Conservation (phyloP, 2,113 vertebrate species). For the Nothocercus nigrocapillus region DNA sequence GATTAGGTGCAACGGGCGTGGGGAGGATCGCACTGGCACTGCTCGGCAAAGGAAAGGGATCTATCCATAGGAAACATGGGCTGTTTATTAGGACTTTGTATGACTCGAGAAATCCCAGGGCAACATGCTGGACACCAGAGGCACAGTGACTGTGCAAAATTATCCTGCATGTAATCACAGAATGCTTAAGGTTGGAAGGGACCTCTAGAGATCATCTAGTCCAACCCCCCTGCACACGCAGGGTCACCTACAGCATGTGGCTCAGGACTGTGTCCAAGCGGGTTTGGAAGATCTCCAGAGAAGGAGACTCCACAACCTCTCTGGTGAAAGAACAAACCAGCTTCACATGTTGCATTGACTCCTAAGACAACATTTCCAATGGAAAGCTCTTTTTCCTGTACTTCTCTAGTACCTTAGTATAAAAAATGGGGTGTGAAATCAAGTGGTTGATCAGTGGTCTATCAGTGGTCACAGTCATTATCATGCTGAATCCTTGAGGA, state of each 20-base stretch:
- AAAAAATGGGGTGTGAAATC: constrained; percentile 25
- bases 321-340: neutral
- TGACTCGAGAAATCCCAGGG: constrained; percentile 12
- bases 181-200: too few species aligned
- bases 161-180: neutral
- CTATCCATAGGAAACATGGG: neutral
- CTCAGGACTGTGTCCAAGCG: too few species aligned
- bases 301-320: too few species aligned
- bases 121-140: neutral
- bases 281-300: too few species aligned
- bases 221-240: too few species aligned
- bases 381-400: neutral
- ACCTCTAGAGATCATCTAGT: too few species aligned
- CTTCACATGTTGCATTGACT: neutral
- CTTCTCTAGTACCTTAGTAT: neutral
- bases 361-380: neutral
- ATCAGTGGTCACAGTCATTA: neutral
- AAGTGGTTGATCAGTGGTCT: neutral
- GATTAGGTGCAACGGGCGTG: constrained; percentile 30
- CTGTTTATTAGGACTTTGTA: constrained; percentile 27
- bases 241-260: too few species aligned
- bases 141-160: neutral
- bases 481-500: neutral
- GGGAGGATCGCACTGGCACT: neutral
- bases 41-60: neutral